Percentiles rank a stretch among this genome's conserved stretches.
These are phyloP conservation scores for Callinectes sapidus DNA, from an alignment of 2,888 invertebrate genomes.

Conservation along the genomic window DNA sequence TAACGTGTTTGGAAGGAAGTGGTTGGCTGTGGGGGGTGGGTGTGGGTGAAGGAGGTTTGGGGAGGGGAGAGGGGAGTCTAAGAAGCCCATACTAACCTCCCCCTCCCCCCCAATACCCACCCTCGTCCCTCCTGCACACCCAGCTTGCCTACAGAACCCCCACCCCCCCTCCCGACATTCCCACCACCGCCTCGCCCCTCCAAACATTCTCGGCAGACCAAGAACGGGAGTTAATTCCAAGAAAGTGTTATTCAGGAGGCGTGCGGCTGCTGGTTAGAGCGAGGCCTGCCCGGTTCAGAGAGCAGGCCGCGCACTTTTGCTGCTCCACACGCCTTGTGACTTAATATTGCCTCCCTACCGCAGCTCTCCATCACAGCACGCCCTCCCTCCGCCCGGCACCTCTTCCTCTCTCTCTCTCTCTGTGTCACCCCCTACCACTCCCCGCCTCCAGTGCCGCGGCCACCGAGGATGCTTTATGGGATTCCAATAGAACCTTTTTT, in stretches of 20 bases:
- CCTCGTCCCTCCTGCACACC: background rate
- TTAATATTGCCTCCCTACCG: background rate
- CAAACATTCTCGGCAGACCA: background rate
- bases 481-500: background rate
- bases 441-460: background rate
- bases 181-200: background rate
- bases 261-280: background rate
- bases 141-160: background rate
- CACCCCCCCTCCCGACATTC: background rate
- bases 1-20: background rate
- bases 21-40: too few relatives aligned
- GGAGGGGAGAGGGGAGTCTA: too few relatives aligned
- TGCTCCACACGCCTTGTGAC: background rate
- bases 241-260: constrained; percentile 20
- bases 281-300: background rate
- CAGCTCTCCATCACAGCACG: constrained; percentile 12
- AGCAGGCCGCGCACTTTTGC: background rate
- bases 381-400: background rate
- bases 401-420: too few relatives aligned
- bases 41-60: too few relatives aligned
- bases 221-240: background rate
- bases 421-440: too few relatives aligned
- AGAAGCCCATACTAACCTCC: too few relatives aligned
- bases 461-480: background rate
- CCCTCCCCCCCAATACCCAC: background rate